Percentiles rank a stretch among this genome's conserved stretches.
Evolutionary conservation across 2,888 invertebrate genomes (phyloP).

Genomic region (Schizotus pectinicornis): DNA sequence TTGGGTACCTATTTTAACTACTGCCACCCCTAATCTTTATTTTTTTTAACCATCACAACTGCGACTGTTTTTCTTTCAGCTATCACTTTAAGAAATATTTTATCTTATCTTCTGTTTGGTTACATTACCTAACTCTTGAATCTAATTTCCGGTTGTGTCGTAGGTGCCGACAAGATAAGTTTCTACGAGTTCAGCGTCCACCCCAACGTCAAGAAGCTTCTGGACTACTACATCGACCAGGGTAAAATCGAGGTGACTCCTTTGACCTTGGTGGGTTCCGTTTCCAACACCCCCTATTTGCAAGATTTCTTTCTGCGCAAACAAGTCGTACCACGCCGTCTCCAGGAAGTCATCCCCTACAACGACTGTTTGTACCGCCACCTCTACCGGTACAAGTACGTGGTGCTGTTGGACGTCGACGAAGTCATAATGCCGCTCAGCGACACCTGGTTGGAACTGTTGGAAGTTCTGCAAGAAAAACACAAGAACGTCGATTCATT

Average conservation of each 20-base stretch:
- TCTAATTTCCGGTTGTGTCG: conserved; percentile 49
- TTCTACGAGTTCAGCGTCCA: conserved; percentile 88
- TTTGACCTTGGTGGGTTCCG: conserved; percentile 73
- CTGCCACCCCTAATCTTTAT: too few relatives aligned
- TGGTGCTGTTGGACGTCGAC: conserved; percentile 74
- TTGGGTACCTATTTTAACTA: too few relatives aligned
- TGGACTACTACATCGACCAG: conserved; percentile 52
- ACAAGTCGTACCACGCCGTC: conserved; percentile 85
- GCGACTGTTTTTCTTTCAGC: too few relatives aligned
- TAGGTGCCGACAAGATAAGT: conserved; percentile 87
- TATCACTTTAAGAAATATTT: too few relatives aligned
- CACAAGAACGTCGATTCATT: conserved; percentile 56
- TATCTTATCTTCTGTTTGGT: background rate
- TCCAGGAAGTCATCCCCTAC: conserved; percentile 91
- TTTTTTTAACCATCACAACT: too few relatives aligned
- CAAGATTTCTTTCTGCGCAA: conserved; percentile 83
- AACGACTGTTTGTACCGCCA: conserved; percentile 92
- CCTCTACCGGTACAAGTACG: conserved; percentile 82
- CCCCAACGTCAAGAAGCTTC: conserved; percentile 81
- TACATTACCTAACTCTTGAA: background rate
- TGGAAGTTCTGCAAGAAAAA: conserved; percentile 61
- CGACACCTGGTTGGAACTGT: conserved; percentile 71
- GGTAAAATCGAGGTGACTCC: conserved; percentile 63
- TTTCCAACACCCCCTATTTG: conserved; percentile 82
- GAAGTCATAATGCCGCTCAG: conserved; percentile 31